Conservation (phyloP, 2,888 invertebrate species). For the Zhuqinia jingwanae region DNA sequence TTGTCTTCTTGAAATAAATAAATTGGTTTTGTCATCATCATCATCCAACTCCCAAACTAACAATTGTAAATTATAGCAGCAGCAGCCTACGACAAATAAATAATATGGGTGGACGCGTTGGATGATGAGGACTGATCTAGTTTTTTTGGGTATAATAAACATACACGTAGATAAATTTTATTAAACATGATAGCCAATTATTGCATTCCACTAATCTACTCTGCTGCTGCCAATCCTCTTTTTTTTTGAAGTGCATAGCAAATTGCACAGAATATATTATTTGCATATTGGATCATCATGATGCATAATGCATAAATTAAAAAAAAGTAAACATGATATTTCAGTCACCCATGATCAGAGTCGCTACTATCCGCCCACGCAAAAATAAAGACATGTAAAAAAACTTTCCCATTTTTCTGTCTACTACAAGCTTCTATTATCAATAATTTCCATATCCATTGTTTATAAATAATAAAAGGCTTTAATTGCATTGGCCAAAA, state of each 20-base stretch:
- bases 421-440: too few species aligned
- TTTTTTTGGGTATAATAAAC: constrained; percentile 21
- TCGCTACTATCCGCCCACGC: background rate
- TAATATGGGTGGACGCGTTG: background rate
- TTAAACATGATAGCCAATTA: constrained; percentile 20
- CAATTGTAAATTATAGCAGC: too few species aligned
- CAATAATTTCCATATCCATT: too few species aligned
- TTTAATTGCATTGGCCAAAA: constrained; percentile 51
- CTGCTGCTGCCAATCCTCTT: background rate
- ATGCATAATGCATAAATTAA: too few species aligned
- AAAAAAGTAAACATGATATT: constrained; percentile 13
- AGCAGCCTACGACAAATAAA: constrained; percentile 5
- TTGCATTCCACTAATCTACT: constrained; percentile 1
- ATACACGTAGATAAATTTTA: constrained; percentile 2
- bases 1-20: constrained; percentile 10
- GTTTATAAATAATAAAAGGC: too few species aligned
- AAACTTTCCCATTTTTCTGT: constrained; percentile 2
- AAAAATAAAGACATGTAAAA: background rate
- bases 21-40: constrained; percentile 12
- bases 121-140: constrained; percentile 28
- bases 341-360: constrained; percentile 14
- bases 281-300: too few species aligned
- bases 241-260: too few species aligned
- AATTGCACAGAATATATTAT: too few species aligned
- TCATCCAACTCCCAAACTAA: background rate